Percentiles rank a stretch among this genome's conserved stretches.
Conservation (phyloP, 1,140 invertebrate species). For the Mya arenaria region DNA sequence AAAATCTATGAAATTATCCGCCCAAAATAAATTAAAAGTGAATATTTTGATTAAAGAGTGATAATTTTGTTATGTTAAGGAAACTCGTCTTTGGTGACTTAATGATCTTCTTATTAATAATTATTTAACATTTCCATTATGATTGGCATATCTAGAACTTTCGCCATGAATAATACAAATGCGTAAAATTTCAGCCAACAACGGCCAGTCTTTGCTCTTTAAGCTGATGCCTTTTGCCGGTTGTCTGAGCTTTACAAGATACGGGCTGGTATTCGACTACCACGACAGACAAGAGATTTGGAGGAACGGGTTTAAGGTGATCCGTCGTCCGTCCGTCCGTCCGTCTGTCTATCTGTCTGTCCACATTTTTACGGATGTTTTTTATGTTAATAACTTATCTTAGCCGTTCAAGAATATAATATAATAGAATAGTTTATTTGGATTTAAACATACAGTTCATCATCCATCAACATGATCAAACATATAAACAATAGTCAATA, state of each 20-base stretch:
- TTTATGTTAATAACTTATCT: not conserved
- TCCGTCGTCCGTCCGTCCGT: not conserved
- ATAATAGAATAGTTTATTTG: not conserved
- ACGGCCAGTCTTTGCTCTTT: not conserved
- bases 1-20: too few species aligned
- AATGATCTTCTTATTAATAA: not conserved
- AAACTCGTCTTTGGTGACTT: not conserved
- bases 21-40: too few species aligned
- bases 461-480: too few species aligned
- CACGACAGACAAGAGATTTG: not conserved
- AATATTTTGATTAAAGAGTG: too few species aligned
- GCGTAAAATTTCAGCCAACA: not conserved
- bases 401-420: not conserved
- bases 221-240: not conserved
- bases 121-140: not conserved
- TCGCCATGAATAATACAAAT: not conserved
- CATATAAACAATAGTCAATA: too few species aligned
- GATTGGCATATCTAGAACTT: not conserved
- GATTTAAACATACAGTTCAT: too few species aligned
- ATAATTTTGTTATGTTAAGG: not conserved
- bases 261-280: not conserved
- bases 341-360: not conserved
- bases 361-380: not conserved
- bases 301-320: not conserved
- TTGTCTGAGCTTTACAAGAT: not conserved